These are phyloP conservation scores for Glossosoma conforme DNA, from an alignment of 1,140 invertebrate species.

Conservation along the genomic window DNA sequence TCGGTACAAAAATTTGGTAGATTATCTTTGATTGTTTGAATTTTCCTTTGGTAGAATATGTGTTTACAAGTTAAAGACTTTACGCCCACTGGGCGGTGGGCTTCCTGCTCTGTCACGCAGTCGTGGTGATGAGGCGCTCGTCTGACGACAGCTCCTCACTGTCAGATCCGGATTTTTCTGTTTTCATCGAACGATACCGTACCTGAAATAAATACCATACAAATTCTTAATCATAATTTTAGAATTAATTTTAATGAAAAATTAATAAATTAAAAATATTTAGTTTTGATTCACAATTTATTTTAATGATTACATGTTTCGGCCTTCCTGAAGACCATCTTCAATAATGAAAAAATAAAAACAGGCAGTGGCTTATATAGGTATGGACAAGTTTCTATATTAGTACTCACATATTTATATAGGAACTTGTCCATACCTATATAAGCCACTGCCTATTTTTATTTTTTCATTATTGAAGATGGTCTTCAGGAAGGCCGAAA, in stretches of 20 bases:
- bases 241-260: not conserved
- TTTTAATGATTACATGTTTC: not conserved
- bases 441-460: too few species aligned
- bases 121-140: slow-evolving; percentile 41
- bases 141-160: slow-evolving; percentile 48
- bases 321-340: not conserved
- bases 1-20: too few species aligned
- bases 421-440: too few species aligned
- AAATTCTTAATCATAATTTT: not conserved
- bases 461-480: too few species aligned
- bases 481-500: too few species aligned
- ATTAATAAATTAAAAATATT: not conserved
- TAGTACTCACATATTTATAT: too few species aligned
- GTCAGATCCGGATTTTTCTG: slow-evolving; percentile 48
- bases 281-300: not conserved
- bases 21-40: too few species aligned
- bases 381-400: too few species aligned
- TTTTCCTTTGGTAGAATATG: too few species aligned
- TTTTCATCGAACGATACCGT: slow-evolving; percentile 49
- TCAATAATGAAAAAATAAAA: not conserved
- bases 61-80: too few species aligned
- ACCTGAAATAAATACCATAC: slow-evolving; percentile 35
- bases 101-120: slow-evolving; percentile 45
- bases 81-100: slow-evolving; percentile 39
- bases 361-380: too few species aligned